Base-by-base conservation (phyloP, 2,113 vertebrate species). In the Guaruba guarouba region DNA sequence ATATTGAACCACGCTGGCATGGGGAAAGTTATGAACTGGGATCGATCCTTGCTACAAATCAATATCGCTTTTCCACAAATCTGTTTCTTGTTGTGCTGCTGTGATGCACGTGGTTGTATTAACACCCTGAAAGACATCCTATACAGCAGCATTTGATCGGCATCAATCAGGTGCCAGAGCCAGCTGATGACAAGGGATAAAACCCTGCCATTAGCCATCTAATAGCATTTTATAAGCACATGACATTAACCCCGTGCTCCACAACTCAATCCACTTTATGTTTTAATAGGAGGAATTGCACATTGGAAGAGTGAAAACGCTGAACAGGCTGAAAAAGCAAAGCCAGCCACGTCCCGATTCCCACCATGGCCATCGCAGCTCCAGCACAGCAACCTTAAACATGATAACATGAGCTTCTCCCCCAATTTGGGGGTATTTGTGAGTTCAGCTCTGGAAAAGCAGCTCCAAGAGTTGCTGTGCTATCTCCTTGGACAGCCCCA, bases 31-130 rank as follows among this genome's bases (percentile, higher is more conserved):
- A 97, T 73, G 90, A 96, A 91, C 71, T 33, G 81, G 82, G 97
- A 97, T 67, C 77, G 95, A 97, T 97, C 92, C 74, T 64, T 41
- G 63, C 82, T 83, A 78, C 86, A 71, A 93, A 97, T 97, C 96
- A 93, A 95, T 95, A 96, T 41, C 54, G 90, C 55, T 96, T 96
- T 97, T 63, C 92, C 78, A 94, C 59, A 84, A 95, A 81, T 68
- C 67, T 39, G 15, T 46, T 93, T n/a, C 82, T 57, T 2, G 31
- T 8, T 25, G 88, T 81, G 74, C 29, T 39, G 49, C 24, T 49
- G 39, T 7, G 84, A 66, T 78, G 70, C 64, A 29, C 23, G 23
- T 46, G 7, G 29, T 67, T 68, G 5, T 41, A 44, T 74, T 77
- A 90, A 82, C 31, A 5, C 59, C 85, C 86, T 3, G 1, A 83